Evolutionary conservation across 1,140 invertebrate species (phyloP).

Genomic region (Zelostemma sp.): DNA sequence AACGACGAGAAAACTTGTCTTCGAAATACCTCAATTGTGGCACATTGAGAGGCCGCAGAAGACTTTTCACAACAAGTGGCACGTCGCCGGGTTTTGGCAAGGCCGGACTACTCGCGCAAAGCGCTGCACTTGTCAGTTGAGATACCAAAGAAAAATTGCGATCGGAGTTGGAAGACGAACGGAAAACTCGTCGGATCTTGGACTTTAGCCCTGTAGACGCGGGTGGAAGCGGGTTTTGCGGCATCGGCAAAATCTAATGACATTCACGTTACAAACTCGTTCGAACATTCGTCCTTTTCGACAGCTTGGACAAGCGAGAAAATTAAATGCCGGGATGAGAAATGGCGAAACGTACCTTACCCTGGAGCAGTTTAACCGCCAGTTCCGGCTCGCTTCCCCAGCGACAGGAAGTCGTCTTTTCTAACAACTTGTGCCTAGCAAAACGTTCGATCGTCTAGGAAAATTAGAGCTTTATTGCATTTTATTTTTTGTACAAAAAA

Average conservation of each 20-base stretch:
- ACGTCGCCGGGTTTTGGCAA: conserved; percentile 70
- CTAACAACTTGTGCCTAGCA: conserved; percentile 72
- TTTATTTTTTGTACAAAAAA: background rate
- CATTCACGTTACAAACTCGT: no score
- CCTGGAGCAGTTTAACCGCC: conserved; percentile 68
- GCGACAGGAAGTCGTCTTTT: conserved; percentile 71
- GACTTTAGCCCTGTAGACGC: conserved; percentile 69
- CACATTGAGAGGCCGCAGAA: conserved; percentile 73
- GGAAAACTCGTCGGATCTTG: conserved; percentile 73
- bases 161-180: conserved; percentile 66
- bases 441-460: conserved; percentile 82
- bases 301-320: background rate
- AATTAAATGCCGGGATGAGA: no score
- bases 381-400: conserved; percentile 75
- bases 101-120: conserved; percentile 75
- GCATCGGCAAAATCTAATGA: conserved; percentile 57
- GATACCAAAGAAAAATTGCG: conserved; percentile 71
- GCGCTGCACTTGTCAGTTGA: conserved; percentile 74
- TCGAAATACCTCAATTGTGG: conserved; percentile 69
- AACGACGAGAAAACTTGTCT: no score
- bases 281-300: background rate
- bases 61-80: conserved; percentile 72
- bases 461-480: no score
- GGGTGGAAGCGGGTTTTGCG: conserved; percentile 46
- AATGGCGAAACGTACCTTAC: conserved; percentile 71